Conservation (phyloP, 2,797 vertebrate species). For the Chaunax sp. region DNA sequence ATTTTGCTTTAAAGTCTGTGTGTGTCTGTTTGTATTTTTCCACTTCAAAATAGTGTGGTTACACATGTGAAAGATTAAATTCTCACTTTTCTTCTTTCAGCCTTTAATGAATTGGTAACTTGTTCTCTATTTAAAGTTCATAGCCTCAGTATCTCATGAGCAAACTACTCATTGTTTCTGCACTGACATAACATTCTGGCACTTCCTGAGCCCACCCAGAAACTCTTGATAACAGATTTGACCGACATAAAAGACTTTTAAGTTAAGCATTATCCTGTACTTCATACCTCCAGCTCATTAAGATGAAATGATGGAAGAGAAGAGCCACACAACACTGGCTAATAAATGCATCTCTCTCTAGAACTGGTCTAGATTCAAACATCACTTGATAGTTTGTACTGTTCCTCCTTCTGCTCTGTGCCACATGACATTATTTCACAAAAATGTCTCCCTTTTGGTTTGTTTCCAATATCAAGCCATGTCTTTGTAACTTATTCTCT, state of each 20-base stretch:
- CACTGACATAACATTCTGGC: conserved; percentile 58
- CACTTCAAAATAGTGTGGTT: neutral
- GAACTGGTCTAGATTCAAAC: neutral
- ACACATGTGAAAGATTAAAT: neutral
- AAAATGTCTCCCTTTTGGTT: too few relatives aligned
- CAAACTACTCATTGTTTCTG: conserved; percentile 66
- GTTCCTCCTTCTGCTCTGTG: neutral
- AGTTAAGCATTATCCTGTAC: conserved; percentile 1
- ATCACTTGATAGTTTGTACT: neutral
- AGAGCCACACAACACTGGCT: conserved; percentile 21
- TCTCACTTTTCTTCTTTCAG: conserved; percentile 17
- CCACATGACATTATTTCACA: neutral
- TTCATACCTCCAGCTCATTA: conserved; percentile 34
- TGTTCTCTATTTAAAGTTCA: conserved; percentile 48
- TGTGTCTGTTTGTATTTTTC: neutral
- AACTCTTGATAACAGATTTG: conserved; percentile 48
- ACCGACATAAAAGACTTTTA: conserved; percentile 38
- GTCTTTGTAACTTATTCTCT: too few relatives aligned
- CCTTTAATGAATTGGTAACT: conserved; percentile 16
- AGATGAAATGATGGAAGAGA: conserved; percentile 40
- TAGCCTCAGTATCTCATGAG: conserved; percentile 20
- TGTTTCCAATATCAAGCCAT: too few relatives aligned
- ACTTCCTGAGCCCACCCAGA: conserved; percentile 63
- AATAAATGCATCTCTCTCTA: conserved; percentile 30
- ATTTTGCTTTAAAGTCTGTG: neutral